Evolutionary conservation across 2,113 vertebrate species (phyloP).

Genomic region (Myotis lucifugus): DNA sequence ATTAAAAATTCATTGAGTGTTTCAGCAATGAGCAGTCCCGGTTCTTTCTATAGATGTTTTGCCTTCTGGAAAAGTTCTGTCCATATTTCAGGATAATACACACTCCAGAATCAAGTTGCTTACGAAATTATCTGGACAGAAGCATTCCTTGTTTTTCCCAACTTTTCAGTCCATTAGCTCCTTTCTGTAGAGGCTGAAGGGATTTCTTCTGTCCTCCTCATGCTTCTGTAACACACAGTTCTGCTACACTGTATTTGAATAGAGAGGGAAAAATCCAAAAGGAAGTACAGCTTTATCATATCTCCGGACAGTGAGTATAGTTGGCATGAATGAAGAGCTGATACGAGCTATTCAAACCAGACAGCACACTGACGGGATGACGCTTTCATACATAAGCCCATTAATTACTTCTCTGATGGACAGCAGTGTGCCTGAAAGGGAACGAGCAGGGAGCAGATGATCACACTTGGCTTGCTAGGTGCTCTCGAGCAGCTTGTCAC

Average conservation of each 20-base stretch:
- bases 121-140: conserved; percentile 5
- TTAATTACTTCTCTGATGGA: conserved; percentile 88
- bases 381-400: conserved; percentile 81
- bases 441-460: conserved; percentile 79
- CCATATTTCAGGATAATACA: conserved; percentile 34
- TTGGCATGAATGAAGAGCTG: conserved; percentile 85
- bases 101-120: neutral
- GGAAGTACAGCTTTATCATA: conserved; percentile 90
- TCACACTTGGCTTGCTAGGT: conserved; percentile 79
- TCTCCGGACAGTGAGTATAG: conserved; percentile 90
- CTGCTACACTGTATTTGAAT: conserved; percentile 85
- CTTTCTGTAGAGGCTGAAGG: conserved; percentile 72
- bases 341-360: conserved; percentile 86
- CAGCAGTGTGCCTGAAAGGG: conserved; percentile 80
- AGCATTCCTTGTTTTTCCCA: conserved; percentile 56
- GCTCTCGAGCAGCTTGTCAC: conserved; percentile 80
- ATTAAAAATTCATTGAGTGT: conserved; percentile 78
- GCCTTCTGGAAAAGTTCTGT: conserved; percentile 80
- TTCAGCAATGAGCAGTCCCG: conserved; percentile 72
- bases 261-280: conserved; percentile 87
- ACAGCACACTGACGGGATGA: conserved; percentile 84
- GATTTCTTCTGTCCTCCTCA: conserved; percentile 71
- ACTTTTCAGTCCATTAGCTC: conserved; percentile 80
- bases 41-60: conserved; percentile 73
- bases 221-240: conserved; percentile 87